Base-by-base conservation (phyloP, 2,113 vertebrate species). In the Engraulis encrasicolus region DNA sequence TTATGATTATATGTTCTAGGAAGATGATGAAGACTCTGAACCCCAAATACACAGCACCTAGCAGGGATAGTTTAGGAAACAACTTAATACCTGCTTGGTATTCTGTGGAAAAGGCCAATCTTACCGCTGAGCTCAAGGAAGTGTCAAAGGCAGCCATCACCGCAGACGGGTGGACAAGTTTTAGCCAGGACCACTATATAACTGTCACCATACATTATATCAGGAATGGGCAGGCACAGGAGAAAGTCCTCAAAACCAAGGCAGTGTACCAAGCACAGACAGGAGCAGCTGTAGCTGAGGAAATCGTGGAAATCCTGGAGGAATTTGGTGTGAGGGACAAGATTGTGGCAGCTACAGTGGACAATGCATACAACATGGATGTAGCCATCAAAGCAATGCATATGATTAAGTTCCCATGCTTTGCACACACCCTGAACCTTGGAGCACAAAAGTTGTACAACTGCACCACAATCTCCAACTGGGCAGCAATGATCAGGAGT, bases 381-480 rank as follows among this genome's bases (percentile, higher is more conserved):
- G n/a, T n/a, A n/a, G 61, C 61, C 31, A n/a, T 19, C 20, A 78
- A 40, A 78, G 45, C 15, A 9, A 3, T 38, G 45, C 37, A 38
- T 78, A 20, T 40, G 0, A 78, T 40, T 20, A 78, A 78, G 37
- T 40, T 78, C 48, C 17, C 36, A 38, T 78, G 78, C 23, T 78
- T 78, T 78, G 78, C 78, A 7, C 78, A 78, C 78, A 78, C 78
- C n/a, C n/a, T n/a, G n/a, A n/a, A n/a, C n/a, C n/a, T n/a, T n/a
- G n/a, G n/a, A n/a, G 34, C 78, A 38, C 78, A 78, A 20, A 78
- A 78, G 78, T 40, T 78, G 17, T 78, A 40, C 78, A 78, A 49
- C n/a, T n/a, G n/a, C n/a, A n/a, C n/a, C n/a, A n/a, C n/a, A n/a
- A n/a, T n/a, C 17, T 34, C 92, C 93, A 90, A 83, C 66, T 77